Evolutionary conservation across 2,797 vertebrate genomes (phyloP), one percentile per base, ranked within the genome.

Genomic region (Calcarius lapponicus): DNA sequence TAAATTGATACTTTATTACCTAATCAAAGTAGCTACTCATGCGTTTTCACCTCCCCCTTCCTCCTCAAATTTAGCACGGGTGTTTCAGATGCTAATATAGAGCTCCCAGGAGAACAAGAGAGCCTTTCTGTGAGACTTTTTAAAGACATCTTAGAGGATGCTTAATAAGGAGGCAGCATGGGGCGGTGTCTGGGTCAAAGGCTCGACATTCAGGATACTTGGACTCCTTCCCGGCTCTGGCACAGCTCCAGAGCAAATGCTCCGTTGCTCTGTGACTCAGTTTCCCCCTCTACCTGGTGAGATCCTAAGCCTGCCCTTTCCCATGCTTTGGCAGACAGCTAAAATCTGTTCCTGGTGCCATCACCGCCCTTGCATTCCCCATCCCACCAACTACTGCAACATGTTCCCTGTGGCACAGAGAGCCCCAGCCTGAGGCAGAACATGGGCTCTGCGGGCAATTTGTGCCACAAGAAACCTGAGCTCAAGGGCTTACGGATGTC

Each of bases 1-100:
- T 92, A 96, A 96, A 96, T 96, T 96, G 95, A 96, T 96, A 96
- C 82, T 95, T 96, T 96, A 96, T 96, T 96, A 86, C 95, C 95
- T 96, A 93, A 96, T 94, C 95, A 96, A 96, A 96, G 95, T 96
- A 96, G 93, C 87, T 94, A 78, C 93, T 94, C 95, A 94, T 94
- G 95, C 65, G 3, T 90, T 96, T 94, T 95, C 1, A 1, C 69
- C 74, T 82, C 72, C 81, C 84, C 85, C 87, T 82, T 65, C 57
- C 72, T 80, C 61, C 61, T 72, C 82, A 96, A 90, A 95, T 96
- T 94, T 93, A 96, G 72, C 85, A 86, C 5, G 85, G 85, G 85
- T 88, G 93, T 96, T 95, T 95, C 87, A 95, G 90, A 95, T 88
- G 91, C 75, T 80, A 96, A 94, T 95, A 95, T 61, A 90, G 64